Conservation (phyloP, 2,113 vertebrate species). For the Dinomys branickii region DNA sequence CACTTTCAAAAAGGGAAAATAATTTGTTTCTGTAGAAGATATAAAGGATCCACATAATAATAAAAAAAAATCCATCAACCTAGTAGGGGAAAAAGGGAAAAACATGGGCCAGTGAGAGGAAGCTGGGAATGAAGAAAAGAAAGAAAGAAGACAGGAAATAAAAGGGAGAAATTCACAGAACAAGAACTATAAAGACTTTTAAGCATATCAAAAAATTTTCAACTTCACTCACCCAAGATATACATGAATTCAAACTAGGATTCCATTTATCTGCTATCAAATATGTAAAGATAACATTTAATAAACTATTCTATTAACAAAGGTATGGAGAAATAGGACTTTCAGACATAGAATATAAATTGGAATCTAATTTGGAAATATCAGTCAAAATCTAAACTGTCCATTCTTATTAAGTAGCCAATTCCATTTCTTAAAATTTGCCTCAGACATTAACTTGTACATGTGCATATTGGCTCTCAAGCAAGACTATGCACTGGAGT, state of each 20-base stretch:
- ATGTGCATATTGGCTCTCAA: neutral
- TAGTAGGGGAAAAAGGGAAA: neutral
- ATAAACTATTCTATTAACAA: neutral
- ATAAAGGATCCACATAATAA: neutral
- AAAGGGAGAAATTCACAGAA: neutral
- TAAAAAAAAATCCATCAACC: neutral
- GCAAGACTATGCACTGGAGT: neutral
- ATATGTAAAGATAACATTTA: neutral
- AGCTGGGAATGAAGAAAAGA: neutral
- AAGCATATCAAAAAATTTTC: neutral
- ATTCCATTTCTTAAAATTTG: neutral
- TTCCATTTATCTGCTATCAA: neutral
- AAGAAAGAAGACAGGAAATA: neutral
- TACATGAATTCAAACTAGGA: neutral
- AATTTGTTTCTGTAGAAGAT: neutral
- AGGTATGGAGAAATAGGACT: neutral
- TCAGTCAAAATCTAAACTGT: neutral
- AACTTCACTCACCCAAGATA: neutral
- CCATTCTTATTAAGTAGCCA: neutral
- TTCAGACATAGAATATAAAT: neutral
- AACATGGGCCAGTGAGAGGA: neutral
- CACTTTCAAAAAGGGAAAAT: constrained; percentile 27
- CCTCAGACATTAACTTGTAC: neutral
- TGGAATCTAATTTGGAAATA: neutral
- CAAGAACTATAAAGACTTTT: neutral